Conservation (phyloP, 2,888 invertebrate genomes). For the Sepioteuthis lessoniana region DNA sequence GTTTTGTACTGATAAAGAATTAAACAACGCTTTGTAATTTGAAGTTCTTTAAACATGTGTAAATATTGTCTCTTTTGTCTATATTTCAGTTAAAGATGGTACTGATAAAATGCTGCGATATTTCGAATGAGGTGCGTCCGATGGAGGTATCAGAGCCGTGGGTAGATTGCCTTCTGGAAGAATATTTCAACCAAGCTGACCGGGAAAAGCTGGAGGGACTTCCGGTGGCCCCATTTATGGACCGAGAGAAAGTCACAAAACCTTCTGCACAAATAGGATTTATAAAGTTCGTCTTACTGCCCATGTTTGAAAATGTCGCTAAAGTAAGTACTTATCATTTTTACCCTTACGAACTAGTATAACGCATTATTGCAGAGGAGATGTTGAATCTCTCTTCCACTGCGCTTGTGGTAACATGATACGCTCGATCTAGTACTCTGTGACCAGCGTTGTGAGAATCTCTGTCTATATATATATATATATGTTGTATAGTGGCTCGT, state of each 20-base stretch:
- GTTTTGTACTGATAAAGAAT: no score
- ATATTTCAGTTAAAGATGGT: slow-evolving; percentile 74
- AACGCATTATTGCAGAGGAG: no score
- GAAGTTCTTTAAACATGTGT: no score
- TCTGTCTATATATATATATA: not conserved
- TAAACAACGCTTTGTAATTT: no score
- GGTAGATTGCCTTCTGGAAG: slow-evolving; percentile 76
- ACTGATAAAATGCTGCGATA: slow-evolving; percentile 76
- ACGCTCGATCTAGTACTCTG: no score
- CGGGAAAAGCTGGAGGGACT: slow-evolving; percentile 75
- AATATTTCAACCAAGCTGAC: slow-evolving; percentile 76
- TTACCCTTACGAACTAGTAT: not conserved
- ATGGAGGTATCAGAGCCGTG: slow-evolving; percentile 76
- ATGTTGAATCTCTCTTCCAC: no score
- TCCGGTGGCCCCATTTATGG: slow-evolving; percentile 76
- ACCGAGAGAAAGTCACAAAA: slow-evolving; percentile 76
- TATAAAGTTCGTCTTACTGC: slow-evolving; percentile 76
- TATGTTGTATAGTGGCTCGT: no score
- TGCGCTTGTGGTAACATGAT: no score
- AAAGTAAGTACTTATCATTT: slow-evolving; percentile 60
- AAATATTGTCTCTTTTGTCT: no score
- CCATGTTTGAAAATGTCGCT: slow-evolving; percentile 74
- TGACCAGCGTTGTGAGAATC: no score
- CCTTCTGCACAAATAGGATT: slow-evolving; percentile 76
- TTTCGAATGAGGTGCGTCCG: slow-evolving; percentile 76